phyloP scores from a whole-genome alignment of 2,113 vertebrate genomes.

The Zeus faber region DNA sequence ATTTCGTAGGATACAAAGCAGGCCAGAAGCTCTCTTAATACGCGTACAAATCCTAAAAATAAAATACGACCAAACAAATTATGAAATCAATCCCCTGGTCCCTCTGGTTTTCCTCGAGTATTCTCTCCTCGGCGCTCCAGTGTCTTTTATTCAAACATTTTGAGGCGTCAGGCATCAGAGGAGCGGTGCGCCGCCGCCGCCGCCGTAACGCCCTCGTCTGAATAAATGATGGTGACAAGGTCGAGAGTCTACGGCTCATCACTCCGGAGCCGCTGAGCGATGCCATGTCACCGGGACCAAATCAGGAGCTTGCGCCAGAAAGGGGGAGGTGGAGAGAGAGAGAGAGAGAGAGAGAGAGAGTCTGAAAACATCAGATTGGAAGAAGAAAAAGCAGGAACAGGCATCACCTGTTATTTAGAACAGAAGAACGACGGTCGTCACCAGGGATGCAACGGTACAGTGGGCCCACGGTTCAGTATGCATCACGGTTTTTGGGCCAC shows the following conservation, averaged over 20 bases:
- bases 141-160: background rate
- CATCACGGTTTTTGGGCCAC: too few relatives aligned
- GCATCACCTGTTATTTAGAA: too few relatives aligned
- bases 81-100: too few relatives aligned
- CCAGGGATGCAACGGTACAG: too few relatives aligned
- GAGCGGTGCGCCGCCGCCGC: constrained; percentile 5
- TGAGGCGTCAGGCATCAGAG: constrained; percentile 23
- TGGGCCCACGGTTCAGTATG: too few relatives aligned
- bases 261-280: constrained; percentile 9
- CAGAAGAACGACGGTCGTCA: too few relatives aligned
- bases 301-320: background rate
- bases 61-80: too few relatives aligned
- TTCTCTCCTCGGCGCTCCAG: constrained; percentile 3
- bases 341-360: background rate
- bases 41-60: too few relatives aligned
- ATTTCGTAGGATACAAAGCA: too few relatives aligned
- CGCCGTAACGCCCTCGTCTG: constrained; percentile 34
- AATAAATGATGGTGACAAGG: constrained; percentile 34
- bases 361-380: background rate
- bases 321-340: too few relatives aligned
- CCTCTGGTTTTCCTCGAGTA: too few relatives aligned
- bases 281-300: background rate
- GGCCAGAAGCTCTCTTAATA: too few relatives aligned
- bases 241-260: constrained; percentile 14
- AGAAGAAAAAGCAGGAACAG: background rate